These are phyloP conservation scores for Mobula hypostoma DNA, from an alignment of 2,113 vertebrate species.

Conservation along the genomic window DNA sequence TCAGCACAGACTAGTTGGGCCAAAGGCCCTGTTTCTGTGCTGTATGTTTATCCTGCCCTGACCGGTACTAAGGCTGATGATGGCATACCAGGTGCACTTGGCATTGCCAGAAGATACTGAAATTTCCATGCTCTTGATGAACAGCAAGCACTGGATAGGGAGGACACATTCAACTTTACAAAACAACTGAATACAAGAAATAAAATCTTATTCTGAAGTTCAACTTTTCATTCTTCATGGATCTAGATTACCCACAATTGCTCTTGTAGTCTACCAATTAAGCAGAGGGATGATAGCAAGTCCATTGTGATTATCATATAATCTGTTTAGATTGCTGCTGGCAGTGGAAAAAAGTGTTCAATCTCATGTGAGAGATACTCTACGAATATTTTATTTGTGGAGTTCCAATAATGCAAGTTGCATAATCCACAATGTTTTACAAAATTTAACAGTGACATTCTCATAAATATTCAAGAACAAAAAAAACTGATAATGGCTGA, in stretches of 20 bases:
- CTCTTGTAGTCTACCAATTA: not conserved
- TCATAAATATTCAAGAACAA: not conserved
- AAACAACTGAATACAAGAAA: not conserved
- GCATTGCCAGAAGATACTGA: not conserved
- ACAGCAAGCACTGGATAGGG: no score
- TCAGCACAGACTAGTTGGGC: no score
- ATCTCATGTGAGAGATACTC: not conserved
- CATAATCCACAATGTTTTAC: not conserved
- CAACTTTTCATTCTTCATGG: not conserved
- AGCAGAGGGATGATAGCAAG: not conserved
- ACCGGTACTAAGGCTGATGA: no score
- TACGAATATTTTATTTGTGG: not conserved
- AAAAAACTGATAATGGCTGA: not conserved
- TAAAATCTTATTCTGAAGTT: not conserved
- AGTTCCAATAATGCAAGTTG: not conserved
- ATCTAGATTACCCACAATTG: not conserved
- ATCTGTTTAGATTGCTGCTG: not conserved
- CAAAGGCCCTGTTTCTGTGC: no score
- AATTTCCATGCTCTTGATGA: no score
- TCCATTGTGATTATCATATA: not conserved
- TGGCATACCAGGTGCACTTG: not conserved
- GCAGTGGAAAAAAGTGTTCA: not conserved
- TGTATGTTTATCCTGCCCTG: not conserved
- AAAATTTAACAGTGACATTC: not conserved
- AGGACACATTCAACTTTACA: no score